These are phyloP conservation scores for Miltochrista miniata DNA, from an alignment of 2,888 invertebrate genomes.

Conservation along the genomic window DNA sequence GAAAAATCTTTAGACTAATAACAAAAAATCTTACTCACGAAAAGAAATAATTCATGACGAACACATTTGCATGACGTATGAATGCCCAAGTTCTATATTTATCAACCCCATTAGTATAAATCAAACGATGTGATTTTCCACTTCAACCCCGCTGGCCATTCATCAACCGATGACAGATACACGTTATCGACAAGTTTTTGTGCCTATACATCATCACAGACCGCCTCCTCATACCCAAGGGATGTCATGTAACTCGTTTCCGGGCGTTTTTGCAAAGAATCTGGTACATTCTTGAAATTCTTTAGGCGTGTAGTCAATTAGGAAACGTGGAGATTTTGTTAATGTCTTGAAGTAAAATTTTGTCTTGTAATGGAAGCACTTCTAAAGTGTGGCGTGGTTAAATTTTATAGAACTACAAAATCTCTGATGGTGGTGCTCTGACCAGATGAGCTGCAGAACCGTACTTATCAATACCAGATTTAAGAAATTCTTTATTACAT, in stretches of 20 bases:
- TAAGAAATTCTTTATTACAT: too few relatives aligned
- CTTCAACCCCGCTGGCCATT: constrained; percentile 49
- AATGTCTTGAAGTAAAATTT: not conserved
- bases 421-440: too few relatives aligned
- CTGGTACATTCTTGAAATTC: constrained; percentile 41
- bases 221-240: constrained; percentile 40
- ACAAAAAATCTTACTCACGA: too few relatives aligned
- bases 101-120: constrained; percentile 43
- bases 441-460: too few relatives aligned
- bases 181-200: constrained; percentile 53
- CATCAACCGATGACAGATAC: constrained; percentile 62
- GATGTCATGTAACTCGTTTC: constrained; percentile 13
- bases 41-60: too few relatives aligned
- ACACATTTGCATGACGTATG: constrained; percentile 4
- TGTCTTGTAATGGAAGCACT: too few relatives aligned
- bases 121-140: constrained; percentile 59
- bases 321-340: constrained; percentile 5
- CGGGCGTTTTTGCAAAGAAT: constrained; percentile 34
- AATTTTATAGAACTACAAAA: too few relatives aligned
- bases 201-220: constrained; percentile 60
- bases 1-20: too few relatives aligned
- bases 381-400: too few relatives aligned
- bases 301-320: constrained; percentile 42
- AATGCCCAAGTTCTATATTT: constrained; percentile 13
- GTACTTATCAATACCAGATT: too few relatives aligned